Evolutionary conservation across 2,888 invertebrate species (phyloP), one percentile per base, ranked within the genome.

Genomic region (Lobophora halterata): DNA sequence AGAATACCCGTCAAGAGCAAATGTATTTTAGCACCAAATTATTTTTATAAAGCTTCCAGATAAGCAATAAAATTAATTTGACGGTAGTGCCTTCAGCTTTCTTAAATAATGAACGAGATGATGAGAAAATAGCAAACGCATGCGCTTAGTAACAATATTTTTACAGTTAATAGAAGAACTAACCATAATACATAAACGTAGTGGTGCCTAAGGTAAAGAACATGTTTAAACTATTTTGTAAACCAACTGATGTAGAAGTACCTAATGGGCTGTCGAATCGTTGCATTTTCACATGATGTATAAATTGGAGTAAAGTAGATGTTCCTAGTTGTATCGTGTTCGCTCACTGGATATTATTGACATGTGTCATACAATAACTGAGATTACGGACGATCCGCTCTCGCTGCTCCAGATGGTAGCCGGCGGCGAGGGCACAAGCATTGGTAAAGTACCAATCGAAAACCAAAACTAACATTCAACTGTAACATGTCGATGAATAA

Each of bases 61-160:
- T 58, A 75, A 83, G 81, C 81, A 83, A 85, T 82, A 80, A 79
- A 59, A 59, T 80, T 81, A 61, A 65, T 80, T 86, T 82, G 67
- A 79, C 72, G 66, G 86, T 87, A 86, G 86, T 87, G 86, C 86
- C 86, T 87, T 87, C 79, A 79, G 86, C 86, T 85, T 87, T 66
- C 71, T 76, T 73, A 71, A 73, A 70, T 68, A 67, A 71, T 70
- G 54, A 69, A 69, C 74, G 74, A 41, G 42, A 58, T 54, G 61
- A 53, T 70, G 71, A 77, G 75, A 73, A 67, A 76, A 72, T 69
- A 71, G 73, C 79, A 73, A 74, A 72, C 71, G 79, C 83, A 69
- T 79, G 77, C 82, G 83, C 85, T 86, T 83, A 73, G 79, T 36
- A 75, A 78, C 68, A 62, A 81, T 85, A 85, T 82, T 83, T 83